These are phyloP conservation scores for Micropoecilia bifurca DNA, from an alignment of 2,797 vertebrate species.

Conservation along the genomic window DNA sequence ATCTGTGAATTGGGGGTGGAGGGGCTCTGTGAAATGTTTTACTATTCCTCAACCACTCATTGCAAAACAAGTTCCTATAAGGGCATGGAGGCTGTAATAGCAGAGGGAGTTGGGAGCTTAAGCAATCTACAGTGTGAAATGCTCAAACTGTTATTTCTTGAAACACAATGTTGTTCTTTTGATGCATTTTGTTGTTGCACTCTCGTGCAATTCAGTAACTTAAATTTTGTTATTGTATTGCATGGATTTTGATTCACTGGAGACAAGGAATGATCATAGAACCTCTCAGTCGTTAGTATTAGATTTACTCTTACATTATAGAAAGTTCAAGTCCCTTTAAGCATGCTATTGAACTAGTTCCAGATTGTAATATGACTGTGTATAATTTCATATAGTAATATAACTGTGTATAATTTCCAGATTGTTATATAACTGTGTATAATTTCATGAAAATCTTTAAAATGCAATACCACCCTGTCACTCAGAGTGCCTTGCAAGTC, in stretches of 20 bases:
- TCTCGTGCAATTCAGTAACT: neutral
- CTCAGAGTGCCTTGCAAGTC: neutral
- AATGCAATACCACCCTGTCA: neutral
- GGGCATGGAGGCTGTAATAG: conserved; percentile 59
- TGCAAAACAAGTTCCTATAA: conserved; percentile 79
- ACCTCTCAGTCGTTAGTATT: conserved; percentile 25
- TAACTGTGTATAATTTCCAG: conserved; percentile 25
- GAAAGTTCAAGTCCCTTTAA: conserved; percentile 30
- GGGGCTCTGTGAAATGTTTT: conserved; percentile 76
- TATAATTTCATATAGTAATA: conserved; percentile 26
- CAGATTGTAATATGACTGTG: conserved; percentile 32
- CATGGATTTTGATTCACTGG: neutral
- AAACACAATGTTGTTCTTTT: conserved; percentile 13
- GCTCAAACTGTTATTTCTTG: conserved; percentile 18
- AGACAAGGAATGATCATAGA: conserved; percentile 20
- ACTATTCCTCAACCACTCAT: conserved; percentile 66
- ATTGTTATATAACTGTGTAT: conserved; percentile 28
- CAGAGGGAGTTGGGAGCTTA: conserved; percentile 30
- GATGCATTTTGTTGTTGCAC: neutral
- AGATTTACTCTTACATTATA: conserved; percentile 54
- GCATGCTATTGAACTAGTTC: conserved; percentile 42
- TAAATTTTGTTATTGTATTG: neutral
- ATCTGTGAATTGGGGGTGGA: conserved; percentile 39
- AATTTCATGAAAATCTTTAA: neutral
- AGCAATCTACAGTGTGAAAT: conserved; percentile 36